phyloP scores from a whole-genome alignment of 2,113 vertebrate genomes.

The Orientallactaga bullata region DNA sequence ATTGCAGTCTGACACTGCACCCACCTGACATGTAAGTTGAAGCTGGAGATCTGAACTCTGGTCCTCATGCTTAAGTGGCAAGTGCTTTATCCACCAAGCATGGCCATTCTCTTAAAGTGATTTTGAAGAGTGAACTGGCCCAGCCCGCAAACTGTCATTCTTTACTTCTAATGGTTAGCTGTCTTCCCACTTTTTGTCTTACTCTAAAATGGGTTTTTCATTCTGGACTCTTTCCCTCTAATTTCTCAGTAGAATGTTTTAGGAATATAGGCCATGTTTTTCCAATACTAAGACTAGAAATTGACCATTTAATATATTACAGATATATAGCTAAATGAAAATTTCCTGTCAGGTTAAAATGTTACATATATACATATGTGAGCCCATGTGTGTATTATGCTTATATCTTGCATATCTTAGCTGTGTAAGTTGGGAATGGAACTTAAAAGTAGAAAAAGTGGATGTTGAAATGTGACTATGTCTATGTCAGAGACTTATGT shows the following conservation, averaged over 20 bases:
- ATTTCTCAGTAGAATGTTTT: slow-evolving; percentile 4
- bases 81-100: too few species aligned
- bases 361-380: background rate
- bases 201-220: background rate
- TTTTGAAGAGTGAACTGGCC: background rate
- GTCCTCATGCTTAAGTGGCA: too few species aligned
- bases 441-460: background rate
- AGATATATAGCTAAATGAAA: background rate
- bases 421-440: background rate
- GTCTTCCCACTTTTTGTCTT: background rate
- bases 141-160: background rate
- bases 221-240: background rate
- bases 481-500: background rate
- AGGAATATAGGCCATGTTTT: background rate
- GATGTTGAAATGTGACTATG: background rate
- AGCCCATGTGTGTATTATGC: background rate
- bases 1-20: too few species aligned
- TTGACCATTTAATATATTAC: background rate
- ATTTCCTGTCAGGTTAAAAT: background rate
- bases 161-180: background rate
- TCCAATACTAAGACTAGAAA: background rate
- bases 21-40: too few species aligned
- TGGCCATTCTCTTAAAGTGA: background rate
- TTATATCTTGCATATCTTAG: background rate
- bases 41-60: too few species aligned